Evolutionary conservation across 2,797 vertebrate species (phyloP).

Genomic region (Molothrus aeneus): DNA sequence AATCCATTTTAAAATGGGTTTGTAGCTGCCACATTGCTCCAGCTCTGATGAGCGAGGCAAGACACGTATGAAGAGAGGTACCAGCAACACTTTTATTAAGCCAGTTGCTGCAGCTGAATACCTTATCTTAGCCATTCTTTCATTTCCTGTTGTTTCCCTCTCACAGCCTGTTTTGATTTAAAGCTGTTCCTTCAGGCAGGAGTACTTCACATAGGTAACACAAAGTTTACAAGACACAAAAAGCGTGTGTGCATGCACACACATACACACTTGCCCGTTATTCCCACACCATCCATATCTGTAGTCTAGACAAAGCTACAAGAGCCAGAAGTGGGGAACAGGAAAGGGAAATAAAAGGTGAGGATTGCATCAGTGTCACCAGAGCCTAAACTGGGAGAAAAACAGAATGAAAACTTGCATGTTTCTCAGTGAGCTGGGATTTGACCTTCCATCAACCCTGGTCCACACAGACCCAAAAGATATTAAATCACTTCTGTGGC

Average conservation of each 20-base stretch:
- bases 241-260: not conserved
- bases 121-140: conserved; percentile 37
- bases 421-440: not conserved
- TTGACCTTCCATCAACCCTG: conserved; percentile 43
- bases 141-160: conserved; percentile 61
- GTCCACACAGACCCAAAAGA: conserved; percentile 10
- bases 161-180: conserved; percentile 64
- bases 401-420: not conserved
- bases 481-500: conserved; percentile 52
- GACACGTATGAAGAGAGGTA: not conserved
- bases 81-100: conserved; percentile 4
- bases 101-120: not conserved
- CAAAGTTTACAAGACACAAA: not conserved
- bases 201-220: conserved; percentile 10
- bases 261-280: not conserved
- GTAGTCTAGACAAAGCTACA: conserved; percentile 11
- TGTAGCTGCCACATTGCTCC: not conserved
- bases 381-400: conserved; percentile 11
- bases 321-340: conserved; percentile 15
- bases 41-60: not conserved
- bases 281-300: conserved; percentile 31
- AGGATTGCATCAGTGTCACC: conserved; percentile 54
- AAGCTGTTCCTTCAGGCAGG: not conserved
- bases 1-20: not conserved
- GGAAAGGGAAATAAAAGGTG: conserved; percentile 49